Base-by-base conservation (phyloP, 2,888 invertebrate genomes). In the Hyles lineata region DNA sequence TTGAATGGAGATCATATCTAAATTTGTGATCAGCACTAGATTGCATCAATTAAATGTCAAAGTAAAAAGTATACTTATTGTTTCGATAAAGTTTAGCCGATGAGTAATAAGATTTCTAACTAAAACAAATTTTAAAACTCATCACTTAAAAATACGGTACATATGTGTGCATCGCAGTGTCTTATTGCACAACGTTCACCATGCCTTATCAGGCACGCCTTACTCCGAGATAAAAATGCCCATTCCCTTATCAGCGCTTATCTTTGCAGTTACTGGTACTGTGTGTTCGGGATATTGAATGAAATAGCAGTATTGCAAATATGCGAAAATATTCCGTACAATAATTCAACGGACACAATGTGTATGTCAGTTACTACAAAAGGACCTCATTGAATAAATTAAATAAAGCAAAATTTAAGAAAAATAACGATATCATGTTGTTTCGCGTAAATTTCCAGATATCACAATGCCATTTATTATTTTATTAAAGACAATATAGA, bases 241-340 rank as follows among this genome's bases (percentile, higher is more conserved):
- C 60, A 60, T n/a, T 71, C 25, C 23, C 29, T 71, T 71, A 71
- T 71, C 70, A 60, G 43, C 19, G 21, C 23, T 32, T 71, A 60
- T 59, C 60, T 60, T 60, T 60, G 60, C 60, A 15, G 60, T 35
- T 60, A 60, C 32, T 58, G 32, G 23, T 17, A 71, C 25, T 43
- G 35, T 11, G 8, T 23, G 43, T 23, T 23, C 60, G 7, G 21
- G 23, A 32, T 43, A 58, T 25, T 32, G 3, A 60, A 21, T 70
- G 35, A 23, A 59, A 29, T 70, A 58, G 17, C 21, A 59, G 55
- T 32, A 58, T 17, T 35, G 32, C n/a, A 29, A 9, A 32, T 35
- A n/a, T 59, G 59, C 15, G 15, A 59, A 58, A 70, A 59, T 35
- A 17, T 23, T n/a, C n/a, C n/a, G n/a, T 55, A 55, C 8, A 55